Evolutionary conservation across 2,797 vertebrate species (phyloP), one percentile per base, ranked within the genome.

Genomic region (Diglossa cyanea): DNA sequence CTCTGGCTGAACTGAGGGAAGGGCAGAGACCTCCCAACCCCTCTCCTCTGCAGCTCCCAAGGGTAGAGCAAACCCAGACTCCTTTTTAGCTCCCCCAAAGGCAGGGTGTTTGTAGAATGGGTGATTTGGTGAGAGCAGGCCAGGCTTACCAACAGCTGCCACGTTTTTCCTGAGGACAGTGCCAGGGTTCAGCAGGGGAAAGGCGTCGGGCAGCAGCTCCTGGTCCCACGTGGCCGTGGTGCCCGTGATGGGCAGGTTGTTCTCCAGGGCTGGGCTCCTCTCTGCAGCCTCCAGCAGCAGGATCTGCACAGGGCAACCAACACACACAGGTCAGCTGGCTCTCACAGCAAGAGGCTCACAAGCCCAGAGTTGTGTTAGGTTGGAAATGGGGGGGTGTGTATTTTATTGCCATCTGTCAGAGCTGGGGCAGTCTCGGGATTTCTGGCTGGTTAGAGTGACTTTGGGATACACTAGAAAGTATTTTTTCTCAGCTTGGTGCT

Each of bases 101-200:
- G 62, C 21, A 28, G 1, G 0, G 0, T 7, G 28, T 3, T 0
- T 0, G 3, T 0, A 3, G 33, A 12, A 4, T 2, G 33, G 31
- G 44, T 0, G 13, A 8, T 11, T 3, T 8, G 37, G 40, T 4
- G 18, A 42, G 11, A 26, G 28, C 42, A 11, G 30, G 57, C 30
- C 7, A 8, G 6, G 9, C 98, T 98, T 95, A 98, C 98, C 98
- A 0, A 20, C 90, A 6, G 98, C 65, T 28, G 91, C 97, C 4
- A 63, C 35, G 14, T 89, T 71, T 65, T 98, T 98, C 60, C 97
- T 97, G n/a, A 97, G 95, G 13, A 82, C 88, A 1, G 97, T 90
- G 23, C 97, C 97, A 0, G 98, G 98, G 42, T 98, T 97, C 3
- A 97, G 95, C 8, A 98, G 96, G 4, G 98, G 98, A 15, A 98